Evolutionary conservation across 2,797 vertebrate species (phyloP), one percentile per base, ranked within the genome.

Genomic region (Corythornis leucogaster): DNA sequence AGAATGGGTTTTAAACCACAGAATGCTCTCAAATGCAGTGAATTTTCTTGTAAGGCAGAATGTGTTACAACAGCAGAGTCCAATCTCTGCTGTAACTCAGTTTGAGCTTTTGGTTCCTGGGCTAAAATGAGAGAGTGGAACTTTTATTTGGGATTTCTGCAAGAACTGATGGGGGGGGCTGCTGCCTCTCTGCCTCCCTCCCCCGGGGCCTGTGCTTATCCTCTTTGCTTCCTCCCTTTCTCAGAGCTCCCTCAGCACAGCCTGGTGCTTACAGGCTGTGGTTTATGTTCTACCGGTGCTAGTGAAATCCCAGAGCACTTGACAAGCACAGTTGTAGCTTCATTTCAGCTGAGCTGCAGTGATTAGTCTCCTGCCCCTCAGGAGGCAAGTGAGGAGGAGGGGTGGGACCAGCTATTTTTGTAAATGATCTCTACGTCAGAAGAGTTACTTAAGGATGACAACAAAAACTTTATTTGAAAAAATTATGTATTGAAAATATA

Each of bases 391-490:
- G 28, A 80, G 48, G 64, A 86, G 68, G 46, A 79, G n/a, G 43
- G 22, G n/a, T 0, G 45, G 63, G 40, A 78, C 7, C 48, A 48
- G 50, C 21, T 62, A 6, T 17, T 91, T 30, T 30, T 57, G 42
- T 82, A 43, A 73, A 43, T 48, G 40, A 92, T 3, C 26, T 8
- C 66, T 80, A 22, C 8, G 4, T 42, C 94, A 93, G 50, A 73
- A 81, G 21, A 90, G 91, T 26, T 82, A 91, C 45, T 66, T 88
- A 96, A 96, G 86, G 95, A 96, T 93, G 94, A 93, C 95, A 96
- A 91, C 78, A 97, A 97, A 96, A 96, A 6, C 66, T 97, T 97
- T 97, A 97, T 97, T 97, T 97, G 95, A 97, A 97, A 97, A 98
- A 96, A 95, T 96, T 92, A 94, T 92, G 94, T 97, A 97, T 96